These are phyloP conservation scores for Yponomeuta plumbellus DNA, from an alignment of 2,888 invertebrate genomes.

Conservation along the genomic window DNA sequence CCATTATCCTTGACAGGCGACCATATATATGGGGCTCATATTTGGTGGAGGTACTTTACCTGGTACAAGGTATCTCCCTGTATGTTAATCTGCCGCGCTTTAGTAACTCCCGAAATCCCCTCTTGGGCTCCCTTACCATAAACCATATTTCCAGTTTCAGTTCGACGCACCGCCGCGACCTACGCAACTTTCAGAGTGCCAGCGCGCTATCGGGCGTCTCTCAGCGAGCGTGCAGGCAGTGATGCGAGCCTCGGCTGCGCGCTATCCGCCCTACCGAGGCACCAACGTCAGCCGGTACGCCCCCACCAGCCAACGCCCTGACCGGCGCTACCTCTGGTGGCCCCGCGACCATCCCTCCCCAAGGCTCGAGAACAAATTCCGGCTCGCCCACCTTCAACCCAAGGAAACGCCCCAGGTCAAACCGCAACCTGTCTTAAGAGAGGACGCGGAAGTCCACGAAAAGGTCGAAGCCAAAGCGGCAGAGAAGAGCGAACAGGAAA, in stretches of 20 bases:
- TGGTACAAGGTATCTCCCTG: too few relatives aligned
- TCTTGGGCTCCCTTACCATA: too few relatives aligned
- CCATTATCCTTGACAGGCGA: too few relatives aligned
- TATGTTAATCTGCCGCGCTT: too few relatives aligned
- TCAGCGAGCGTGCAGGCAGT: constrained; percentile 60
- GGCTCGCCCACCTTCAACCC: constrained; percentile 19
- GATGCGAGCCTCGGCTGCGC: constrained; percentile 44
- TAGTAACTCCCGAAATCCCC: too few relatives aligned
- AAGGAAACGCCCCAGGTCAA: constrained; percentile 18
- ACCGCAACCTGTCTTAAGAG: constrained; percentile 28
- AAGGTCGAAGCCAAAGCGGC: background rate
- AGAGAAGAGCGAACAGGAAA: constrained; percentile 22
- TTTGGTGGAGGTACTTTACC: too few relatives aligned
- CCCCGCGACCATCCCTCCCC: constrained; percentile 52
- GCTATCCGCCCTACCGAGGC: constrained; percentile 59
- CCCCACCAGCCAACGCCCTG: constrained; percentile 56
- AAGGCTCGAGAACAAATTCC: constrained; percentile 42
- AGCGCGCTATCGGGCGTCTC: constrained; percentile 55
- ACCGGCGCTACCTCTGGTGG: constrained; percentile 59
- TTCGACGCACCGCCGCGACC: constrained; percentile 59
- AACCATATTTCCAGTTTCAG: constrained; percentile 44
- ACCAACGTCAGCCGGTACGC: constrained; percentile 64
- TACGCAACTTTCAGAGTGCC: constrained; percentile 51
- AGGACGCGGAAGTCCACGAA: constrained; percentile 20
- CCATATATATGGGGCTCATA: too few relatives aligned